Base-by-base conservation (phyloP, 1,140 invertebrate species). In the Pteromalus puparum region DNA sequence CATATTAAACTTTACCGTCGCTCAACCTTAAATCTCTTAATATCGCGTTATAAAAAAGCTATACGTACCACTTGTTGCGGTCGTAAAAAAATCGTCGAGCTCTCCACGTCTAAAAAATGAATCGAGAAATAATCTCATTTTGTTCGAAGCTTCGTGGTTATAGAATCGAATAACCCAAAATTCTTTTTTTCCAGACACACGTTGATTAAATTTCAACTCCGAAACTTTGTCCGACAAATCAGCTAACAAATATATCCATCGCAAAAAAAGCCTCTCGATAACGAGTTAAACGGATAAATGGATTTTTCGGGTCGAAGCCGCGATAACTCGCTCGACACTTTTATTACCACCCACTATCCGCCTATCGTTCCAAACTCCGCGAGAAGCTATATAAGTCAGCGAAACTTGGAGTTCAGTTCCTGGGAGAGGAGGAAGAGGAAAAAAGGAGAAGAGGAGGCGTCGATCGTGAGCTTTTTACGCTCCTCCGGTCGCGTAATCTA, bases 1-100 rank as follows among this genome's bases (percentile, higher is more conserved):
- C 68, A 10, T 21, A 73, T 73, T 73, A 26, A 73, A 73, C 5
- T 73, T 34, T 12, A 73, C 7, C 30, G 12, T 15, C 26, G n/a
- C 1, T 18, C n/a, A 10, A 13, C 68, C 21, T n/a, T 48, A 75
- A 77, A 77, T 48, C 75, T 53, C 13, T 18, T 46, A 75, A 75
- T 46, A 26, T n/a, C 42, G 12, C 21, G 15, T 74, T 74, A 74
- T 74, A 46, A 46, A 74, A 74, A 74, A n/a, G n/a, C 42, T 18
- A 34, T 34, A 9, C 46, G 46, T 7, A 24, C 46, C 42, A 61
- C 75, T 77, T 77, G 75, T 77, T 77, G 75, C 46, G 24, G 26
- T 77, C 46, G 75, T 61, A 53, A 53, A 77, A 13, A 61, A 77
- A 77, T 53, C 46, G 10, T 21, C 34, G 9, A 61, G 13, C 28